Evolutionary conservation across 64 coral and sea anemone species (phyloP).

Genomic region (Stylophora pistillata): DNA sequence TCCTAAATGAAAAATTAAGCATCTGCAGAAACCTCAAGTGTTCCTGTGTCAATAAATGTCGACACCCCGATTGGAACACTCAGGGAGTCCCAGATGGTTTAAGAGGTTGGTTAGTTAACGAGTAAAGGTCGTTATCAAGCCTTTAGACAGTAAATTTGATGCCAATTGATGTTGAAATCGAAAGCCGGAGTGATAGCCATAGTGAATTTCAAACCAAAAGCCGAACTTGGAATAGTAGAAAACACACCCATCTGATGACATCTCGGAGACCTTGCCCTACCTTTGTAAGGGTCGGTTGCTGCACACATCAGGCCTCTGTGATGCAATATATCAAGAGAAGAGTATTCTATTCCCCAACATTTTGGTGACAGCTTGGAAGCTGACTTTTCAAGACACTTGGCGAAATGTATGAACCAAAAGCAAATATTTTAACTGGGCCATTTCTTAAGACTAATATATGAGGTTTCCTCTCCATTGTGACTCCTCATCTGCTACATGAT

Average conservation of each 20-base stretch:
- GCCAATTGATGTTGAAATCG: neutral
- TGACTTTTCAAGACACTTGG: neutral
- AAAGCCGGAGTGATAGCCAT: neutral
- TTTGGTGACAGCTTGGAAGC: neutral
- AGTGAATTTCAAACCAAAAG: neutral
- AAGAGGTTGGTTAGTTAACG: neutral
- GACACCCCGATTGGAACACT: neutral
- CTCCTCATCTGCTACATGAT: too few species aligned
- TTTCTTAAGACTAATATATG: neutral
- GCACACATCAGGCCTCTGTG: neutral
- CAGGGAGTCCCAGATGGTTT: neutral
- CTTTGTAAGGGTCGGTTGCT: neutral
- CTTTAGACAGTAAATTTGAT: neutral
- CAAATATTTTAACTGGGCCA: neutral
- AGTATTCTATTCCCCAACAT: neutral
- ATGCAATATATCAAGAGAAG: neutral
- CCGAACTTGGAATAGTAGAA: neutral
- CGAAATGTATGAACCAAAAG: neutral
- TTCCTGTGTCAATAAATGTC: neutral
- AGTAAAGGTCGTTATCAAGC: neutral
- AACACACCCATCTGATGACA: neutral
- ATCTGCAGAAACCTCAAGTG: neutral
- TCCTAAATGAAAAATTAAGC: neutral
- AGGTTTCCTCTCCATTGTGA: too few species aligned
- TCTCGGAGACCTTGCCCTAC: neutral